phyloP scores from a whole-genome alignment of 2,797 vertebrate species.

The Ispidina lecontei region DNA sequence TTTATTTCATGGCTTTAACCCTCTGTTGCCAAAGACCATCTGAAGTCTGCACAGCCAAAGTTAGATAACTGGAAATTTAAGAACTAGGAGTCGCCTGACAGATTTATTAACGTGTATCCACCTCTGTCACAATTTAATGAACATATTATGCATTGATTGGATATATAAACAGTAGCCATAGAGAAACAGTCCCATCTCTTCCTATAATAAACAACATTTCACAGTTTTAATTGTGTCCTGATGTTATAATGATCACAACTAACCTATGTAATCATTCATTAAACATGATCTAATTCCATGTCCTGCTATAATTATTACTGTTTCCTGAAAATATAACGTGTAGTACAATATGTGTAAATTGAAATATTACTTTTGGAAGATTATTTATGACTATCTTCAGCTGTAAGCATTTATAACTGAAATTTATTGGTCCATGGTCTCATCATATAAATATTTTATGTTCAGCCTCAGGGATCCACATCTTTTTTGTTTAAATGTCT shows the following conservation, averaged over 20 bases:
- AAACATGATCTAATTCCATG: slow-evolving; percentile 74
- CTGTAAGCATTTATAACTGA: slow-evolving; percentile 79
- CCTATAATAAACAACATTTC: slow-evolving; percentile 55
- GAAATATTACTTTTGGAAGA: slow-evolving; percentile 77
- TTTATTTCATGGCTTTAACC: not conserved
- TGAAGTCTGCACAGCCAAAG: not conserved
- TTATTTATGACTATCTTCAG: slow-evolving; percentile 79
- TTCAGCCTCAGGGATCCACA: slow-evolving; percentile 74
- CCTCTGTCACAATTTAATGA: not conserved
- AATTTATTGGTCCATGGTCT: slow-evolving; percentile 77
- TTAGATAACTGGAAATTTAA: not conserved
- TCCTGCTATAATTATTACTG: slow-evolving; percentile 74
- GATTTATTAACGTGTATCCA: not conserved
- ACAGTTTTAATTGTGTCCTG: slow-evolving; percentile 62
- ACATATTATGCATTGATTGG: slow-evolving; percentile 7
- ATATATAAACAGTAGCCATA: not conserved
- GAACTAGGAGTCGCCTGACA: not conserved
- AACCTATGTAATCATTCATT: slow-evolving; percentile 76
- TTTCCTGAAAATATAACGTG: slow-evolving; percentile 76
- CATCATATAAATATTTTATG: slow-evolving; percentile 83
- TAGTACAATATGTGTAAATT: slow-evolving; percentile 73
- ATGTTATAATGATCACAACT: slow-evolving; percentile 64
- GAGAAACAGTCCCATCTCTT: not conserved
- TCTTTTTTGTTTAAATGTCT: slow-evolving; percentile 76
- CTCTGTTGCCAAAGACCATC: not conserved